Base-by-base conservation (phyloP, 2,797 vertebrate genomes). In the Spheniscus humboldti region DNA sequence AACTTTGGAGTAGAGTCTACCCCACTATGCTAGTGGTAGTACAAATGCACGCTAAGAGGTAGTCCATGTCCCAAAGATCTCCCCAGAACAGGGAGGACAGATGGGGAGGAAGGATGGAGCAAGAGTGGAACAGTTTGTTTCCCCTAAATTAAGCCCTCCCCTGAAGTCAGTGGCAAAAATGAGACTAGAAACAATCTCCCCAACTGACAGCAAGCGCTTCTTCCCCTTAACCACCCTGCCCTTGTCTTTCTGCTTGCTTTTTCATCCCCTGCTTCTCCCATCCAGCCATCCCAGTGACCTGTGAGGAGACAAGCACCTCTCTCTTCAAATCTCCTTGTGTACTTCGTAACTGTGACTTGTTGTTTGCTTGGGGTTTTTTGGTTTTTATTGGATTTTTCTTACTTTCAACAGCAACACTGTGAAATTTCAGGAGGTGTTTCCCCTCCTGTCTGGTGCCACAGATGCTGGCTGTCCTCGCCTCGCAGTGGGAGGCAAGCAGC, bases 201-300 rank as follows among this genome's bases (percentile, higher is more conserved):
- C 48, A 19, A 4, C 35, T 20, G 25, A 19, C n/a, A 81, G 35
- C 43, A 17, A 35, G 11, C 1, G 2, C 19, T 45, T 6, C 7
- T 20, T 79, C 43, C 47, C 53, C 39, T 19, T 8, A 28, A 2
- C 11, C 30, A 6, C 30, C 18, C 39, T 41, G 66, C 20, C 31
- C 67, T 90, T n/a, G 20, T 37, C 53, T 22, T 28, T 19, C 62
- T 69, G 10, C 28, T 66, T 52, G 64, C 16, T 47, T 55, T 39
- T 41, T 31, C 60, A 37, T 31, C 19, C 31, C 13, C 50, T 48
- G 1, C 45, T 43, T 20, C 22, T 72, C 56, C 45, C 64, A 37
- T 2, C 41, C 35, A 62, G 35, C 23, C 47, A 3, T 6, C n/a
- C 30, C 0, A 0, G 14, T 11, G 31, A n/a, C 15, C 63, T 39